Evolutionary conservation across 2,113 vertebrate species (phyloP).

Genomic region (Lagenorhynchus albirostris): DNA sequence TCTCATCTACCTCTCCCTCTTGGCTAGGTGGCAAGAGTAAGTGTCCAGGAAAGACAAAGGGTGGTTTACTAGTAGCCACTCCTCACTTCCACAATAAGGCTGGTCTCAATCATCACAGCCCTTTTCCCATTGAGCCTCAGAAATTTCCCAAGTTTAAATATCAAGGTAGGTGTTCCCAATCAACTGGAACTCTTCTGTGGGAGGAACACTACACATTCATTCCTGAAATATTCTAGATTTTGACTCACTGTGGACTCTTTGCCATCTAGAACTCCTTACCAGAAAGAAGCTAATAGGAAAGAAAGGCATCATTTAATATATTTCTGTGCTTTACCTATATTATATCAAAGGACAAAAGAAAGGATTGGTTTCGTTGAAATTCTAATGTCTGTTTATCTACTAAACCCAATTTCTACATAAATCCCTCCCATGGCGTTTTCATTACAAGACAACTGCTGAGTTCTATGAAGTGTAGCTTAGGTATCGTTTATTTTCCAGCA

Average conservation of each 20-base stretch:
- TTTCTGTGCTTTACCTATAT: not conserved
- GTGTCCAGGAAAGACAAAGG: not conserved
- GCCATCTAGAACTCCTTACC: not conserved
- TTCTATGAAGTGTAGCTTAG: conserved; percentile 34
- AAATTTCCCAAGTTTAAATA: not conserved
- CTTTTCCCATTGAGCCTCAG: not conserved
- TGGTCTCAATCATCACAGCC: not conserved
- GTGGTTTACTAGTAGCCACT: not conserved
- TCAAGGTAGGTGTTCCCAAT: not conserved
- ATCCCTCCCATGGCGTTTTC: conserved; percentile 1
- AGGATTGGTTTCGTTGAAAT: conserved; percentile 26
- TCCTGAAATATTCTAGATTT: not conserved
- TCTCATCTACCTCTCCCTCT: not conserved
- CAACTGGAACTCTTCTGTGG: not conserved
- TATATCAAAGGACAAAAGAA: not conserved
- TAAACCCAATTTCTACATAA: conserved; percentile 51
- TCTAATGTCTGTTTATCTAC: conserved; percentile 19
- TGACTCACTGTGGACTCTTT: not conserved
- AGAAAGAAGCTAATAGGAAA: not conserved
- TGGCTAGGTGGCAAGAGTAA: not conserved
- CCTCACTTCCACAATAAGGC: not conserved
- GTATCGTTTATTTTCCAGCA: conserved; percentile 42
- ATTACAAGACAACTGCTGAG: conserved; percentile 36
- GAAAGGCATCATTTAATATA: not conserved
- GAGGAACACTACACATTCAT: not conserved